Conservation (phyloP, 2,113 vertebrate species). For the Rhinichthys klamathensis region DNA sequence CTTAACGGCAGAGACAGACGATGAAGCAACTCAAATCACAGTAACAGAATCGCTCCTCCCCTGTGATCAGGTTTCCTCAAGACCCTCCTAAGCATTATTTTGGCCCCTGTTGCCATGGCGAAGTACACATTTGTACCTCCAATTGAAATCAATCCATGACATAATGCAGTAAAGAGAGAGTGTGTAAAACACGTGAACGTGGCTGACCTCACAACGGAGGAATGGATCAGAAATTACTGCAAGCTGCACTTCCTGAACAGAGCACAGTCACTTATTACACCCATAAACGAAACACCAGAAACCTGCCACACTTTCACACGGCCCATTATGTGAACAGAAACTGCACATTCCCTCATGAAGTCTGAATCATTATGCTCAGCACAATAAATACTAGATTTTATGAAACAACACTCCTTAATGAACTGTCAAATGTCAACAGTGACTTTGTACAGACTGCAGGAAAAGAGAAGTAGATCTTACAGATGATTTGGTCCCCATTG, state of each 20-base stretch:
- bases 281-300: slow-evolving; percentile 36
- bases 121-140: slow-evolving; percentile 65
- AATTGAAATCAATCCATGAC: slow-evolving; percentile 65
- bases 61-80: slow-evolving; percentile 50
- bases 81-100: slow-evolving; percentile 60
- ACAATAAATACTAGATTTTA: slow-evolving; percentile 20
- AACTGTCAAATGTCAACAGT: neutral
- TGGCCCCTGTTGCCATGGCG: slow-evolving; percentile 66
- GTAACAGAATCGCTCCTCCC: slow-evolving; percentile 20
- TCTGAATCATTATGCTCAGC: slow-evolving; percentile 3
- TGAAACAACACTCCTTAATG: slow-evolving; percentile 2
- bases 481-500: neutral
- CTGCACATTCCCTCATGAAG: neutral
- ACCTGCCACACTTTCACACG: slow-evolving; percentile 18
- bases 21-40: slow-evolving; percentile 18
- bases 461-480: neutral
- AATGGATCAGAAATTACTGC: slow-evolving; percentile 62
- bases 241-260: slow-evolving; percentile 42
- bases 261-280: slow-evolving; percentile 29
- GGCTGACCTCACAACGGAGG: slow-evolving; percentile 62
- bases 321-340: slow-evolving; percentile 11
- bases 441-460: neutral
- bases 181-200: slow-evolving; percentile 53
- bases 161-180: slow-evolving; percentile 58
- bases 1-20: slow-evolving; percentile 2